Evolutionary conservation across 2,797 vertebrate genomes (phyloP).

Genomic region (Acanthornis magna): DNA sequence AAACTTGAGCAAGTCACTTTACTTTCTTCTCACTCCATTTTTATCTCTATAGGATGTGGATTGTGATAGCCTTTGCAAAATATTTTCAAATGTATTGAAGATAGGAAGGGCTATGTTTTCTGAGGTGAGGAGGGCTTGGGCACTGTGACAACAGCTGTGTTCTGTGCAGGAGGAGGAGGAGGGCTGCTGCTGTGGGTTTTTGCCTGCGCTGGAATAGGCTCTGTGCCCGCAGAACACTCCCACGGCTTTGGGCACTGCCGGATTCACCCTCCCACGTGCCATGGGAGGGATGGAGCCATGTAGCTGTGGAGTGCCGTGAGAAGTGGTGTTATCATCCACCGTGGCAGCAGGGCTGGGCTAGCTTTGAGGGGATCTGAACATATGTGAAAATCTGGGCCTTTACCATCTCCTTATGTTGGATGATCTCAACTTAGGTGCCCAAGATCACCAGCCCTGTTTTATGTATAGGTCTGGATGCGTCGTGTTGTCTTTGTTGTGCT

Average conservation of each 20-base stretch:
- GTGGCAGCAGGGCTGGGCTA: neutral
- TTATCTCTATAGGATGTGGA: neutral
- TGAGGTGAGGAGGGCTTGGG: neutral
- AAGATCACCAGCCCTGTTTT: neutral
- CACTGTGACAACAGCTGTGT: accelerated
- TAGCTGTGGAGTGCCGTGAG: accelerated
- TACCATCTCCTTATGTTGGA: neutral
- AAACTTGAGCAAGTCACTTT: neutral
- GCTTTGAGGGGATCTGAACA: neutral
- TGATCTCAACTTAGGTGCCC: neutral
- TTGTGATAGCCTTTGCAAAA: neutral
- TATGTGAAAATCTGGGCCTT: neutral
- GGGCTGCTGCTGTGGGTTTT: neutral
- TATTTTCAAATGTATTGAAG: neutral
- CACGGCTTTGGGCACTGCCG: neutral
- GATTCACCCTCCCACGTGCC: neutral
- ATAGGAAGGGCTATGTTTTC: neutral
- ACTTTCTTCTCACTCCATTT: neutral
- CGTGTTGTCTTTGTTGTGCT: neutral
- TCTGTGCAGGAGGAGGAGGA: neutral
- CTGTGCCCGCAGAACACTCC: accelerated
- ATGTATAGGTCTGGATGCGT: neutral
- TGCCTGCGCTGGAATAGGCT: neutral
- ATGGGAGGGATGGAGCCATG: neutral
- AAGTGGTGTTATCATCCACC: neutral